Evolutionary conservation across 2,113 vertebrate genomes (phyloP).

Genomic region (Crotophaga sulcirostris): DNA sequence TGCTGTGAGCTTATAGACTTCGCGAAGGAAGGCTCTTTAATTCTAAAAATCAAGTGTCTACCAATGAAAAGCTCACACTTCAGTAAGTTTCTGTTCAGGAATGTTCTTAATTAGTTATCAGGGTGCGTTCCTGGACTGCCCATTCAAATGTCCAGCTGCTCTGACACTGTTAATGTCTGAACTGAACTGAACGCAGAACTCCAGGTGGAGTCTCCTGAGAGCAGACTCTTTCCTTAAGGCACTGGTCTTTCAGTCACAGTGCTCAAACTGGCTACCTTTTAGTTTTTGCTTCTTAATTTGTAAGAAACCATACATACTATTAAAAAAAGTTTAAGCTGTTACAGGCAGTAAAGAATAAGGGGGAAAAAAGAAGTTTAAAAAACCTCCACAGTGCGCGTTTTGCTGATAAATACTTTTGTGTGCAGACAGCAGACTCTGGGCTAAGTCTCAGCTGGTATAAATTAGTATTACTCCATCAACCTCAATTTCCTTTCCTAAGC

Average conservation of each 20-base stretch:
- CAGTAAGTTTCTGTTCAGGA: neutral
- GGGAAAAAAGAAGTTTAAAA: neutral
- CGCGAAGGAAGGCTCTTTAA: neutral
- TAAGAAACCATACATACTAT: neutral
- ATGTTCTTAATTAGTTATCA: neutral
- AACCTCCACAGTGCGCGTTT: neutral
- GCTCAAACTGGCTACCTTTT: neutral
- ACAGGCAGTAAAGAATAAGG: neutral
- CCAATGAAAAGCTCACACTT: neutral
- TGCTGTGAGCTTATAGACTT: neutral
- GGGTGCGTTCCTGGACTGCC: neutral
- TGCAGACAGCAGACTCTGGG: neutral
- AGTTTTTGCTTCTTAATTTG: neutral
- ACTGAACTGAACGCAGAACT: no score
- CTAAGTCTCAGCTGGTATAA: constrained; percentile 47
- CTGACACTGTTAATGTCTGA: neutral
- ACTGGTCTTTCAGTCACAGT: neutral
- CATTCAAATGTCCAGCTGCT: neutral
- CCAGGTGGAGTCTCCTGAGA: no score
- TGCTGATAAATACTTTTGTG: constrained; percentile 27
- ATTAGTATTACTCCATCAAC: constrained; percentile 42
- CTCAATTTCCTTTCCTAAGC: constrained; percentile 32
- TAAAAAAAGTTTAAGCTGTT: neutral
- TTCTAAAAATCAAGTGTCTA: neutral
- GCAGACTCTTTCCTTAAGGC: neutral